Base-by-base conservation (phyloP, 2,797 vertebrate genomes). In the Brachymystax lenok region DNA sequence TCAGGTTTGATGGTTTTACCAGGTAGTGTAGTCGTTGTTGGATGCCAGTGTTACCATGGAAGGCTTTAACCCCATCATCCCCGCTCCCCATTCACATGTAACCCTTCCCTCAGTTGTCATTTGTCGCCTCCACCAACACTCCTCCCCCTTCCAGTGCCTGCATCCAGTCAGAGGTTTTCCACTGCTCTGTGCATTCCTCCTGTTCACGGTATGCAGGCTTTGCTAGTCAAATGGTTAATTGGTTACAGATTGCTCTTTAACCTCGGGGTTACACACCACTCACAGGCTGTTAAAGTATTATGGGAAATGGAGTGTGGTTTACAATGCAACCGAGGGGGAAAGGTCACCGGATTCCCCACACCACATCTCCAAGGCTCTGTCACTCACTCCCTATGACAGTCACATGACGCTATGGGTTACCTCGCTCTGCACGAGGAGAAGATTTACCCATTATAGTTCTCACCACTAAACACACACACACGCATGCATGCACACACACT, bases 221-320 rank as follows among this genome's bases (percentile, higher is more conserved):
- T 91, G 83, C 90, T 88, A 91, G 89, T 92, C 89, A 92, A 93
- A 90, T 85, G 85, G 88, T 92, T 94, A 94, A 94, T 95, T 94
- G 92, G 91, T 92, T 94, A 90, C 91, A 95, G 92, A 94, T 93
- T 91, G 91, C 93, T 93, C 93, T 93, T 93, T 94, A 94, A 95
- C 93, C 93, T 89, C 80, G 80, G 86, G 91, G 92, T 93, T 91
- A 80, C 75, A 35, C 81, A 77, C 80, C 78, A 78, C 86, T 90
- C 80, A 77, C 86, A 79, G 90, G 83, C 90, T 84, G 88, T 92
- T 89, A 90, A 92, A 90, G 88, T 92, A 91, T 93, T 93, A 82
- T 86, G 90, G 91, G 92, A 91, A 91, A 94, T 89, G 84, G 84
- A 91, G 90, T 93, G 91, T 79, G 88, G 91, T 93, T 93, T 94